Conservation (phyloP, 2,113 vertebrate species). For the Daboia siamensis region DNA sequence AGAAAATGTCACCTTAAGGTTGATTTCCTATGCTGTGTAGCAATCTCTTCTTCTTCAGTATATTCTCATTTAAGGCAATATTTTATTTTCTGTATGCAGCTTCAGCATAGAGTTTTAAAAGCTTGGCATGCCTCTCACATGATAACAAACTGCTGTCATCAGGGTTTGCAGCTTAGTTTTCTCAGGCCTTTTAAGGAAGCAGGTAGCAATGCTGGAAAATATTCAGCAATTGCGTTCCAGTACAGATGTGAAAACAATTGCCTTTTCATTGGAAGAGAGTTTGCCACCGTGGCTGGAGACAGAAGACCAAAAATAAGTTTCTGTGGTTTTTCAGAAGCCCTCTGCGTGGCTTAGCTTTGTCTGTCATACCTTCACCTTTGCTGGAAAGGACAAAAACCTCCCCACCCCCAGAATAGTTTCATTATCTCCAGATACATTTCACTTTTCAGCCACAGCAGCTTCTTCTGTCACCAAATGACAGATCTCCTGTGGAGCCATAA, state of each 20-base stretch:
- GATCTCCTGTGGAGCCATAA: background rate
- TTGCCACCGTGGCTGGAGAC: constrained; percentile 59
- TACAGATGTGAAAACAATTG: constrained; percentile 50
- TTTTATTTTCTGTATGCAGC: background rate
- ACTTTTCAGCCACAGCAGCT: background rate
- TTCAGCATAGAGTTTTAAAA: background rate
- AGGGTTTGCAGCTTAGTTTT: constrained; percentile 5
- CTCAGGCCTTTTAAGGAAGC: constrained; percentile 64
- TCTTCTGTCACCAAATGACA: background rate
- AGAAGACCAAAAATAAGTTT: constrained; percentile 52
- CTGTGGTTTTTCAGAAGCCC: background rate
- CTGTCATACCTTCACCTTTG: accelerated
- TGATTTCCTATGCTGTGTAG: background rate
- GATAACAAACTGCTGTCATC: background rate
- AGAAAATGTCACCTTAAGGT: background rate
- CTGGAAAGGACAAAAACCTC: background rate
- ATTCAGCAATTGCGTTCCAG: constrained; percentile 19
- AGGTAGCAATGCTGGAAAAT: background rate
- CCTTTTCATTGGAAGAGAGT: constrained; percentile 21
- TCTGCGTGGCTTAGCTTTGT: accelerated
- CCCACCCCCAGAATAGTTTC: background rate
- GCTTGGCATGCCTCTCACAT: accelerated
- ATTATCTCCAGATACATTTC: background rate
- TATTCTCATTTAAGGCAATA: background rate
- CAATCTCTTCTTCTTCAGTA: background rate